Evolutionary conservation across 2,888 invertebrate species (phyloP).

Genomic region (Liodrosophila aerea): DNA sequence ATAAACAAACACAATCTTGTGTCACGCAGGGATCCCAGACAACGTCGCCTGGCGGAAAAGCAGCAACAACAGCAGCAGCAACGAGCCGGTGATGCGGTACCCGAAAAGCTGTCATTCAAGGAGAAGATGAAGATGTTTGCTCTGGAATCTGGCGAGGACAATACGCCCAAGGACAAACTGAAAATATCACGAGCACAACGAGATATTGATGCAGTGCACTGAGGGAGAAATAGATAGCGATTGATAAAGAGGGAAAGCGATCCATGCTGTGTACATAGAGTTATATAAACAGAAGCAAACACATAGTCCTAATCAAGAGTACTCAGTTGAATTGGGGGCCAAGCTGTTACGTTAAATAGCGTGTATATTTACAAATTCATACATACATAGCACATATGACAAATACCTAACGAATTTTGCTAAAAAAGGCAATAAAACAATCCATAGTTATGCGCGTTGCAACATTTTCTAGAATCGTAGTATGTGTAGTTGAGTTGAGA

Average conservation of each 20-base stretch:
- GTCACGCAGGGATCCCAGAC: conserved; percentile 94
- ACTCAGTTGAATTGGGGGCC: conserved; percentile 65
- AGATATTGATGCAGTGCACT: conserved; percentile 92
- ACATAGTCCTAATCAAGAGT: conserved; percentile 27
- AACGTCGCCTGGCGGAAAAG: conserved; percentile 93
- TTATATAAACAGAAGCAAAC: conserved; percentile 19
- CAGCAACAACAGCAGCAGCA: conserved; percentile 86
- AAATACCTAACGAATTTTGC: conserved; percentile 76
- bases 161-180: conserved; percentile 96
- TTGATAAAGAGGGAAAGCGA: background rate
- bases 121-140: conserved; percentile 99
- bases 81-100: conserved; percentile 84
- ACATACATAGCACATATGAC: conserved; percentile 34
- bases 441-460: conserved; percentile 52
- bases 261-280: conserved; percentile 46
- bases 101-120: conserved; percentile 97
- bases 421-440: conserved; percentile 71
- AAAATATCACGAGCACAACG: conserved; percentile 98
- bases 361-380: conserved; percentile 26
- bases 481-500: conserved; percentile 26
- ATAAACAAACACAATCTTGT: background rate
- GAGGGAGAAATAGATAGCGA: conserved; percentile 67
- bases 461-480: conserved; percentile 33
- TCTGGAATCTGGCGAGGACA: conserved; percentile 95
- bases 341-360: conserved; percentile 58